A percentile compares a stretch with the other conserved stretches of the same genome.
These are phyloP conservation scores for Dynastes tityus DNA, from an alignment of 2,888 invertebrate species.

Conservation along the genomic window DNA sequence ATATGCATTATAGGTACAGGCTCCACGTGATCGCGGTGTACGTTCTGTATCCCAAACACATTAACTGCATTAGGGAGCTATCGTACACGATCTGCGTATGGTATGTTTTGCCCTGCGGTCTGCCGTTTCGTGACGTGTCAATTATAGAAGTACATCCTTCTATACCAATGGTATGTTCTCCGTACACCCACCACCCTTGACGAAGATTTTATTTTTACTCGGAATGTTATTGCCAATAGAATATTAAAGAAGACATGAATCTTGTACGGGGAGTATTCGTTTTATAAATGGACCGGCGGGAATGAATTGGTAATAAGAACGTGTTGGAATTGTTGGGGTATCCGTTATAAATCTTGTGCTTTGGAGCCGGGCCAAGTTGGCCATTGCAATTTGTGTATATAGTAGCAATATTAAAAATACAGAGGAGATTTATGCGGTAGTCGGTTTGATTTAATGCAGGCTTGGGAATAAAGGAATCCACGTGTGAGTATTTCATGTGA, in stretches of 20 bases:
- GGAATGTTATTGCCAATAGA: background rate
- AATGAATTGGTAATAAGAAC: constrained; percentile 39
- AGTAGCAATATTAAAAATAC: constrained; percentile 32
- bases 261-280: background rate
- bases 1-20: constrained; percentile 31
- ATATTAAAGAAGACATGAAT: constrained; percentile 19
- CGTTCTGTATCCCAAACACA: constrained; percentile 11
- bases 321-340: constrained; percentile 29
- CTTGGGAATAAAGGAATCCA: background rate
- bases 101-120: constrained; percentile 5
- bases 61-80: constrained; percentile 20
- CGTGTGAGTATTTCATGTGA: background rate
- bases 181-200: background rate
- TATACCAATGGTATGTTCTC: background rate
- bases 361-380: constrained; percentile 27
- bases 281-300: constrained; percentile 28
- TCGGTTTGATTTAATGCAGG: constrained; percentile 14
- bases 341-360: constrained; percentile 30
- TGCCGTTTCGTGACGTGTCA: constrained; percentile 5
- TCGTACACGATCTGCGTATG: background rate
- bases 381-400: constrained; percentile 36
- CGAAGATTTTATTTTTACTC: background rate
- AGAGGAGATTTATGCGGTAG: background rate
- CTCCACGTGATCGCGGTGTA: constrained; percentile 3
- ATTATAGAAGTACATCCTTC: background rate